Conservation (phyloP, 2,888 invertebrate species). For the Torymus tubicola region DNA sequence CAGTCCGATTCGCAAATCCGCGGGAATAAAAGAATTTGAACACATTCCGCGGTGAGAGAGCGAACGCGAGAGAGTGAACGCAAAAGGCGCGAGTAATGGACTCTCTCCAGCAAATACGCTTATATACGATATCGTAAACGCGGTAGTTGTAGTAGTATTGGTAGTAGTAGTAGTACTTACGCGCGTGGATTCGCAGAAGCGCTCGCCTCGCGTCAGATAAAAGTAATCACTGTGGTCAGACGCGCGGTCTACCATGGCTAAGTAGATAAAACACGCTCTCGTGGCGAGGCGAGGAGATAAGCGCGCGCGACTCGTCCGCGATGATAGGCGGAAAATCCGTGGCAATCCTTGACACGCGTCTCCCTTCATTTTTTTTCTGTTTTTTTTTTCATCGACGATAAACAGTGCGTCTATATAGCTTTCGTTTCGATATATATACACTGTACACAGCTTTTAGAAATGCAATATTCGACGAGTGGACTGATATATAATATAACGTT, state of each 20-base stretch:
- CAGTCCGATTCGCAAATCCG: no score
- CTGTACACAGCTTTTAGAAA: no score
- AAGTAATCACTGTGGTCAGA: slow-evolving; percentile 52
- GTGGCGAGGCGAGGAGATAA: slow-evolving; percentile 25
- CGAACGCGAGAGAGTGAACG: no score
- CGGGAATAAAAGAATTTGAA: no score
- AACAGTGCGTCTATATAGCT: no score
- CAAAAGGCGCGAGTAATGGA: no score
- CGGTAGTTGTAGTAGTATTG: no score
- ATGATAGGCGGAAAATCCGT: background rate
- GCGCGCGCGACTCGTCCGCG: background rate
- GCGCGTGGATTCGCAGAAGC: background rate
- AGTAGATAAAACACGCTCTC: slow-evolving; percentile 44
- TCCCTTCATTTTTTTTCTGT: background rate
- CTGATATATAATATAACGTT: no score
- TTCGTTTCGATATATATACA: no score
- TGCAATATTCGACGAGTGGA: no score
- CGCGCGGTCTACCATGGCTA: slow-evolving; percentile 44
- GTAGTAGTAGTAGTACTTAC: background rate
- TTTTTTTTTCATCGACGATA: background rate
- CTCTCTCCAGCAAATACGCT: no score
- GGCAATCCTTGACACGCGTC: slow-evolving; percentile 26
- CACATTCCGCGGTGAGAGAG: no score
- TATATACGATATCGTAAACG: background rate
- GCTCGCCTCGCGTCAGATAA: slow-evolving; percentile 37